Conservation (phyloP, 2,797 vertebrate species). For the Diplodus sargus region DNA sequence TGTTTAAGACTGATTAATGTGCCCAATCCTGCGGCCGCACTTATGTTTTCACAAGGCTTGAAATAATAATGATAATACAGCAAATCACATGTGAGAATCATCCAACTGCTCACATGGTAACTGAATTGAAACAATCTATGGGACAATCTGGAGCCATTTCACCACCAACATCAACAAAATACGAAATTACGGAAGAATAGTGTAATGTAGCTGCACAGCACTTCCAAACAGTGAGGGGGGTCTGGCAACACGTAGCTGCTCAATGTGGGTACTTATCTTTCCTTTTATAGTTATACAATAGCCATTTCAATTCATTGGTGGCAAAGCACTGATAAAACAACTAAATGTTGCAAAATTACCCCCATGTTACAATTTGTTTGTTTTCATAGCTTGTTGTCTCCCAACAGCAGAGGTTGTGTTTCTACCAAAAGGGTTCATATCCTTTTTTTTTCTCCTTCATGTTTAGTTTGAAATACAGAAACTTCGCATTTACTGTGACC, state of each 20-base stretch:
- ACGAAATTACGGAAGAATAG: conserved; percentile 60
- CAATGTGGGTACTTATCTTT: conserved; percentile 40
- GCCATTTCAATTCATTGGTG: conserved; percentile 52
- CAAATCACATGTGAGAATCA: conserved; percentile 31
- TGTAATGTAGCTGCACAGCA: conserved; percentile 34
- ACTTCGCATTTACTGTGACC: conserved; percentile 97
- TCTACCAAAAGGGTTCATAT: conserved; percentile 11
- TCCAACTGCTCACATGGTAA: conserved; percentile 40
- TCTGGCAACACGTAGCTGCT: conserved; percentile 58
- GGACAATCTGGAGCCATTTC: conserved; percentile 49
- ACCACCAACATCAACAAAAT: conserved; percentile 60
- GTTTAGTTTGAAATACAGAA: conserved; percentile 96
- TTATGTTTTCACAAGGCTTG: conserved; percentile 25
- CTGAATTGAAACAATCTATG: conserved; percentile 29
- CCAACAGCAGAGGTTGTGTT: conserved; percentile 4
- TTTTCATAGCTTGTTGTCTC: conserved; percentile 30
- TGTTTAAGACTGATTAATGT: conserved; percentile 22
- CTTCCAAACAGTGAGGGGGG: conserved; percentile 59
- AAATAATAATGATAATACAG: conserved; percentile 22
- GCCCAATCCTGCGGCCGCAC: not conserved
- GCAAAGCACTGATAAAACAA: conserved; percentile 52
- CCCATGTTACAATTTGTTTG: conserved; percentile 17
- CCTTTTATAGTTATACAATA: conserved; percentile 45
- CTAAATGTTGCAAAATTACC: conserved; percentile 40
- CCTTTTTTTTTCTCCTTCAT: not conserved